Evolutionary conservation across 1,140 invertebrate genomes (phyloP).

Genomic region (Phenacoccus solenopsis): DNA sequence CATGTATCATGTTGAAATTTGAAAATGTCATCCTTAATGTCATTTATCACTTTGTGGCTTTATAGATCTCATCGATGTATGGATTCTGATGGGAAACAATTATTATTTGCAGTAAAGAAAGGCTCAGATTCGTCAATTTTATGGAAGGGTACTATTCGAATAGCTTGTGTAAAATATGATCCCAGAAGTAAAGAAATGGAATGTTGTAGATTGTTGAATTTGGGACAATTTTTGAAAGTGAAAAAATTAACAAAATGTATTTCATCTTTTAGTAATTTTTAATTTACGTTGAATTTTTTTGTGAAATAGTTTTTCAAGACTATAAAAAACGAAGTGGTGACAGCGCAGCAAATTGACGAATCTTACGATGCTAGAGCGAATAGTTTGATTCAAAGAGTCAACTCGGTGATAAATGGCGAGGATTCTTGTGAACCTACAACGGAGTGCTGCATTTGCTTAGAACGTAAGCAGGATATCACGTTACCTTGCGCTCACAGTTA

Average conservation of each 20-base stretch:
- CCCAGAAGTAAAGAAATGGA: constrained; percentile 38
- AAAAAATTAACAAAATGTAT: too few relatives aligned
- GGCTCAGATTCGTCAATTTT: constrained; percentile 48
- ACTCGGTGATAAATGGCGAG: constrained; percentile 19
- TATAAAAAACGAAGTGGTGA: constrained; percentile 33
- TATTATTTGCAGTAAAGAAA: constrained; percentile 50
- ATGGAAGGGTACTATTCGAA: constrained; percentile 54
- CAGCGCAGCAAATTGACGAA: constrained; percentile 29
- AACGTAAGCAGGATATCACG: constrained; percentile 48
- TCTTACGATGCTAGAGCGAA: neutral
- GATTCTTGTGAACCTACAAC: constrained; percentile 29
- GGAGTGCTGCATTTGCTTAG: constrained; percentile 59
- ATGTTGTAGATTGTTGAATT: constrained; percentile 42
- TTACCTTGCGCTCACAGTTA: constrained; percentile 53
- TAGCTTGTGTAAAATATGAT: constrained; percentile 50
- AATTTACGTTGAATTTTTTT: too few relatives aligned
- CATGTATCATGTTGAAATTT: too few relatives aligned
- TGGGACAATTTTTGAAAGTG: constrained; percentile 45
- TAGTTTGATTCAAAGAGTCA: constrained; percentile 11
- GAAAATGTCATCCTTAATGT: too few relatives aligned
- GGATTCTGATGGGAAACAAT: constrained; percentile 44
- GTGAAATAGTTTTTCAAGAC: constrained; percentile 38
- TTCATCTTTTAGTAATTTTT: too few relatives aligned
- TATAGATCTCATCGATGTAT: constrained; percentile 43
- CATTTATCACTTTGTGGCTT: constrained; percentile 21